Conservation (phyloP, 1,140 invertebrate genomes). For the Saccostrea cuccullata region DNA sequence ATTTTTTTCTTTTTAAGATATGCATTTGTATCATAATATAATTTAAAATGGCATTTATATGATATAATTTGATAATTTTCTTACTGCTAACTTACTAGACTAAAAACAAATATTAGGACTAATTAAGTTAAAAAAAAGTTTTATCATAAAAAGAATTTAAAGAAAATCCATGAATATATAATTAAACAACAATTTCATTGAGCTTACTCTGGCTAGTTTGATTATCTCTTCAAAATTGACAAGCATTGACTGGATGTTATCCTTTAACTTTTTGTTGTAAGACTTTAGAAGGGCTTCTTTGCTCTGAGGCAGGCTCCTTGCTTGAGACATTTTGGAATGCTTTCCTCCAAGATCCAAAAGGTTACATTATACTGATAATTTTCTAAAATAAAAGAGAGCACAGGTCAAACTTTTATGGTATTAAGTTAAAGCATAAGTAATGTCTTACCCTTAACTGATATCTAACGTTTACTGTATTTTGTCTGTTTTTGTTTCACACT, state of each 20-base stretch:
- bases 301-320: slow-evolving; percentile 88
- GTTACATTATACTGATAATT: not conserved
- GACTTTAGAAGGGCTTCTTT: slow-evolving; percentile 96
- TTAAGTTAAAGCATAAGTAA: no score
- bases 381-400: not conserved
- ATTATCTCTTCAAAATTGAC: slow-evolving; percentile 98
- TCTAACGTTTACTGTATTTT: no score
- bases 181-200: not conserved
- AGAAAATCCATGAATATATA: not conserved
- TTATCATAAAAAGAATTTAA: not conserved
- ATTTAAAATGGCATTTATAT: no score
- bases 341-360: not conserved
- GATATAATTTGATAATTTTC: no score
- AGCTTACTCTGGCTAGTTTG: slow-evolving; percentile 88
- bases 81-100: no score
- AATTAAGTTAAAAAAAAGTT: no score
- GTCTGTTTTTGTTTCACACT: no score
- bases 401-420: no score
- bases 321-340: slow-evolving; percentile 61
- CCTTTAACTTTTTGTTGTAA: slow-evolving; percentile 94
- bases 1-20: not conserved
- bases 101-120: no score
- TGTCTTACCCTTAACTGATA: no score
- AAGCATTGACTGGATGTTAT: slow-evolving; percentile 97
- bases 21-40: no score